These are phyloP conservation scores for Pachydiplax longipennis DNA, from an alignment of 2,888 invertebrate genomes.

Conservation along the genomic window DNA sequence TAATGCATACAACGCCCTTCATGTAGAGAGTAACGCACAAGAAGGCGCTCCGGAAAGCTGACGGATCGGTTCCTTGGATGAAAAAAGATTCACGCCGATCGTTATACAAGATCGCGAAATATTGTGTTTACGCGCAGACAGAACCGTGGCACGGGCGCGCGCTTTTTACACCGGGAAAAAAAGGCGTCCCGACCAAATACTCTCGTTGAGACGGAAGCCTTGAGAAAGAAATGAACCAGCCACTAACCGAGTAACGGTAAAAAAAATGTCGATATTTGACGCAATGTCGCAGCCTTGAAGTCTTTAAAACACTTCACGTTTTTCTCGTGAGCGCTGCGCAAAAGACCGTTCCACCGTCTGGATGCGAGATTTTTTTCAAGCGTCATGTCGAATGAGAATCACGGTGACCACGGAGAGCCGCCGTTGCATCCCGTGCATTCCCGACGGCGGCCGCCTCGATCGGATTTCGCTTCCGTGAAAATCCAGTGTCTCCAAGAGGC, in stretches of 20 bases:
- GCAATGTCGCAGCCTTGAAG: conserved; percentile 1
- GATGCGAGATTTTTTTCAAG: neutral
- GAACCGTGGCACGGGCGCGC: neutral
- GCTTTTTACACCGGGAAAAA: neutral
- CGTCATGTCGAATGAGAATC: neutral
- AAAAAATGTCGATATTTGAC: neutral
- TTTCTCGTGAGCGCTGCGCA: neutral
- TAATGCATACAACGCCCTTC: too few relatives aligned
- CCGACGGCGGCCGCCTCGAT: too few relatives aligned
- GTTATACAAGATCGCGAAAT: too few relatives aligned
- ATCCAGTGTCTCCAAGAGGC: too few relatives aligned
- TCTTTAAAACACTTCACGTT: conserved; percentile 1
- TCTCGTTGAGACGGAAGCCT: neutral
- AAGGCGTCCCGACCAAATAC: neutral
- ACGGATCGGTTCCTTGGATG: neutral
- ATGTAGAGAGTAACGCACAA: too few relatives aligned
- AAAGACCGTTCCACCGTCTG: neutral
- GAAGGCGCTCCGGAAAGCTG: neutral
- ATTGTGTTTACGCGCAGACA: too few relatives aligned
- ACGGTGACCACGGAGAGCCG: neutral
- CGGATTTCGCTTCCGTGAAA: too few relatives aligned
- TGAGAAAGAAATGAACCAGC: neutral
- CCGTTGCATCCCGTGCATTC: too few relatives aligned
- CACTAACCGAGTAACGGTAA: neutral
- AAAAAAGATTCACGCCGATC: too few relatives aligned